A percentile compares a stretch with the other conserved stretches of the same genome.
These are phyloP conservation scores for Epinephelus lanceolatus DNA, from an alignment of 2,113 vertebrate genomes.

Conservation along the genomic window DNA sequence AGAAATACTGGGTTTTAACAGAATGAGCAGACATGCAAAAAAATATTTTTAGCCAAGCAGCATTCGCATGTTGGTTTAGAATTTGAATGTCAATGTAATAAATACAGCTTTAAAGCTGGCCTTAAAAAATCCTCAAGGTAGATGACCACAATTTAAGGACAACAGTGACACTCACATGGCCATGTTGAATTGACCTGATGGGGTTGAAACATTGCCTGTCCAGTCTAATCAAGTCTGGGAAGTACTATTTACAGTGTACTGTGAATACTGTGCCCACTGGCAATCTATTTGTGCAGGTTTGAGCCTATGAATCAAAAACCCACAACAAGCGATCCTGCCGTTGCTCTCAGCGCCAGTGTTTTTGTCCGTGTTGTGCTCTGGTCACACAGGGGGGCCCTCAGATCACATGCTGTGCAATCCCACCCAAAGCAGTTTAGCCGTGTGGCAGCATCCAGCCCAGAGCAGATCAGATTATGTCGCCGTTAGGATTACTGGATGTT, in stretches of 20 bases:
- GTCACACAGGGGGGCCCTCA: slow-evolving; percentile 26
- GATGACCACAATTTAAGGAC: neutral
- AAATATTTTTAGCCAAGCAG: too few species aligned
- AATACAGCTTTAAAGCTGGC: too few species aligned
- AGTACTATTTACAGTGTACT: neutral
- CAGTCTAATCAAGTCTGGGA: neutral
- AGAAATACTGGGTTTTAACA: too few species aligned
- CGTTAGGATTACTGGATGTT: slow-evolving; percentile 71
- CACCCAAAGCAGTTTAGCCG: slow-evolving; percentile 77
- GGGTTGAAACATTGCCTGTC: neutral
- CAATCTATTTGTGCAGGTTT: neutral
- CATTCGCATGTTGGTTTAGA: too few species aligned
- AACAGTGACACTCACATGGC: neutral
- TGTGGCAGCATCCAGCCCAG: slow-evolving; percentile 47
- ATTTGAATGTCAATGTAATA: too few species aligned
- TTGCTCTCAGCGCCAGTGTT: slow-evolving; percentile 9
- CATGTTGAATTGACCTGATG: neutral
- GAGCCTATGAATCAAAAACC: neutral
- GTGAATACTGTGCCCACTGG: neutral
- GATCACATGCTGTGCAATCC: slow-evolving; percentile 80
- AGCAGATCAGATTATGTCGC: slow-evolving; percentile 76
- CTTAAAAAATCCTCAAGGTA: neutral
- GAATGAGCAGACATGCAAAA: too few species aligned
- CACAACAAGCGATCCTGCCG: neutral
- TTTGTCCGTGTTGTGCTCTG: slow-evolving; percentile 14